Evolutionary conservation across 2,888 invertebrate species (phyloP).

Genomic region (Athrips mouffetella): DNA sequence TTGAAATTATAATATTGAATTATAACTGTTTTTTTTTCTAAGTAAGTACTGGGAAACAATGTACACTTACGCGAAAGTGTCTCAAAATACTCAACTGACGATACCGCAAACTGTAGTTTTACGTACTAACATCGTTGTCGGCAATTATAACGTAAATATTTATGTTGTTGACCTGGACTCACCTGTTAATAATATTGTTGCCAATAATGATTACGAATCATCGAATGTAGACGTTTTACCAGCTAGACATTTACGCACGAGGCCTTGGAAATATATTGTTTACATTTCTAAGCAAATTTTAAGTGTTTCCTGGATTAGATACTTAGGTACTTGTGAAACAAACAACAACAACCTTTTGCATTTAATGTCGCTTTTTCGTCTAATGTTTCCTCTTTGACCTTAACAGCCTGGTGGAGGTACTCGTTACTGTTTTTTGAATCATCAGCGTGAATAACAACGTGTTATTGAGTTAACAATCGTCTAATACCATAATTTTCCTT

Average conservation of each 20-base stretch:
- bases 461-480: constrained; percentile 7
- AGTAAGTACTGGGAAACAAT: no score
- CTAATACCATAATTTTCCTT: neutral
- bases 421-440: constrained; percentile 2
- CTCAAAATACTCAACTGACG: neutral
- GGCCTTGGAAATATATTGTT: neutral
- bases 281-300: neutral
- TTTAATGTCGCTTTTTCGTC: constrained; percentile 6
- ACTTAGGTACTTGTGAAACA: neutral
- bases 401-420: constrained; percentile 16
- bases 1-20: no score
- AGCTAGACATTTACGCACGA: no score
- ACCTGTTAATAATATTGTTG: constrained; percentile 5
- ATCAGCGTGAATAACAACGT: constrained; percentile 10
- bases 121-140: neutral
- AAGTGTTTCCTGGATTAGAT: neutral
- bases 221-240: neutral
- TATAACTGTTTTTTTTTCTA: no score
- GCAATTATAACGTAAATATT: constrained; percentile 13
- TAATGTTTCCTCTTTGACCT: constrained; percentile 10
- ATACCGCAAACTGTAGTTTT: neutral
- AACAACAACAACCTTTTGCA: neutral
- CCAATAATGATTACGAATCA: neutral
- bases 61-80: constrained; percentile 1
- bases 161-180: neutral